Base-by-base conservation (phyloP, 2,797 vertebrate species). In the Melanogrammus aeglefinus region DNA sequence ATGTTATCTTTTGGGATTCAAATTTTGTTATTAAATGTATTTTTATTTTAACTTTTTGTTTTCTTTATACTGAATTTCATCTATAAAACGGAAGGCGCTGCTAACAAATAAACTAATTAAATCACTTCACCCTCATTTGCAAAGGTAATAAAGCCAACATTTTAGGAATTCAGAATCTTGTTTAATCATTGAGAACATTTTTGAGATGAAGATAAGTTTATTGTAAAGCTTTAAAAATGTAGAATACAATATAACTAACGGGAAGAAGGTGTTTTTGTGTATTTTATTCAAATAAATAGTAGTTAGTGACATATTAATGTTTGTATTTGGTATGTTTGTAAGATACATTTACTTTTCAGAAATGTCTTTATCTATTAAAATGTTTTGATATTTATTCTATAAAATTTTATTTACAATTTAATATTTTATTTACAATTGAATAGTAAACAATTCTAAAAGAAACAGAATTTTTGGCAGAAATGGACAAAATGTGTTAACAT, bases 401-500 rank as follows among this genome's bases (percentile, higher is more conserved):
- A n/a, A 39, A 47, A 44, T 73, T 73, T 6, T 24, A 41, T 39
- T 38, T n/a, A 73, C 69, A 13, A 29, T 44, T 44, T 27, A 24
- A 6, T 31, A 71, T 71, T 33, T 71, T 71, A 33, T 14, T 29
- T 71, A 71, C 0, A 31, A 29, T 33, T 31, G 24, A 63, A 63
- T 6, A n/a, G 6, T n/a, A 63, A 63, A n/a, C 21, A n/a, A 24
- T 63, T 63, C 57, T 63, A 6, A 21, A 51, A 18, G 47, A 4
- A 51, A 63, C 21, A 24, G 2, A n/a, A 10, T 63, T 63, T 8
- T 63, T 63, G 57, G 57, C 57, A 63, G 21, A n/a, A 63, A 63
- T 63, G 21, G 24, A 69, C 9, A 24, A 71, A 71, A 63, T 63
- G 4, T 73, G 35, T 73, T 38, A 70, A 75, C 21, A 74, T 75